A percentile compares a stretch with the other conserved stretches of the same genome.
These are phyloP conservation scores for Chaetops frenatus DNA, from an alignment of 2,113 vertebrate genomes.

Conservation along the genomic window DNA sequence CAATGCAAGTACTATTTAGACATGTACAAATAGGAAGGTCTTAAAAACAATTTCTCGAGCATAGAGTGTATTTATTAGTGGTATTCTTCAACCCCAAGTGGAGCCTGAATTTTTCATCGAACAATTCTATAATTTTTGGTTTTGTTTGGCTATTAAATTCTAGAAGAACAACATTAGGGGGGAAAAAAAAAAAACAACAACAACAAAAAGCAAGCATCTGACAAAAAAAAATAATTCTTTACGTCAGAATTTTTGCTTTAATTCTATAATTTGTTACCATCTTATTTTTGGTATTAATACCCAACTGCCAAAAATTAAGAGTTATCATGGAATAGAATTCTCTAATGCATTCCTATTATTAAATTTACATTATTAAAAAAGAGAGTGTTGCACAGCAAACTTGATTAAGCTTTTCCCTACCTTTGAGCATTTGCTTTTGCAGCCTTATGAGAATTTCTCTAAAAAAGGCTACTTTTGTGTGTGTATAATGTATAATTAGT, in stretches of 20 bases:
- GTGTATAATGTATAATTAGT: neutral
- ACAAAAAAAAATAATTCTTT: neutral
- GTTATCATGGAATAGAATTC: neutral
- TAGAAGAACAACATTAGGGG: neutral
- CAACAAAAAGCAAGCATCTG: fast-evolving
- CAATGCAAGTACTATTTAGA: neutral
- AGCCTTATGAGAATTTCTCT: neutral
- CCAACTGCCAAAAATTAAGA: neutral
- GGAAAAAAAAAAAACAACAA: no score
- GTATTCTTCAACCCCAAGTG: neutral
- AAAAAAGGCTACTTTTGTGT: neutral
- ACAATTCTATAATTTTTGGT: neutral
- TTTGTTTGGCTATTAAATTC: neutral
- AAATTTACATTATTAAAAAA: neutral
- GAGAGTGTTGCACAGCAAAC: fast-evolving
- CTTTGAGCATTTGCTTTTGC: neutral
- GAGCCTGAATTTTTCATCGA: neutral
- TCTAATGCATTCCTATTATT: neutral
- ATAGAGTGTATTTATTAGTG: neutral
- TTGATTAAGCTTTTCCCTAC: neutral
- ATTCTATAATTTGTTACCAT: neutral
- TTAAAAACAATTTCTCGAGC: neutral
- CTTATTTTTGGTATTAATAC: neutral
- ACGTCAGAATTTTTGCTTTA: neutral
- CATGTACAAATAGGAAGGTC: fast-evolving